phyloP scores from a whole-genome alignment of 2,797 vertebrate genomes.

The Morus bassanus region DNA sequence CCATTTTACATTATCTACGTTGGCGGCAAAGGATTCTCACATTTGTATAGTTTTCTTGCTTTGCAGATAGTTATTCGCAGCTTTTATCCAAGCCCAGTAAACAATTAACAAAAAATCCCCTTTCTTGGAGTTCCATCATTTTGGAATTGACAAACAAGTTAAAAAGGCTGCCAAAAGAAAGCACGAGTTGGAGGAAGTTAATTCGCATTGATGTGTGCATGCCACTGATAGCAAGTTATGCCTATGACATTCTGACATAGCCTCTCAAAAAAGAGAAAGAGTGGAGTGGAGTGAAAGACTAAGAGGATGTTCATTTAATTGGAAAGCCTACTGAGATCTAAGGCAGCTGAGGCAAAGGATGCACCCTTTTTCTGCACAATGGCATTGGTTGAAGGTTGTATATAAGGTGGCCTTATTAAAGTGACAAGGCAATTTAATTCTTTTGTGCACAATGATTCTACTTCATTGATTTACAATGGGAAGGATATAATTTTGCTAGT shows the following conservation, averaged over 20 bases:
- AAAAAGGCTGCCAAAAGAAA: conserved; percentile 47
- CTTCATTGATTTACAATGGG: conserved; percentile 90
- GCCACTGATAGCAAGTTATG: conserved; percentile 67
- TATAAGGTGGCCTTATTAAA: conserved; percentile 88
- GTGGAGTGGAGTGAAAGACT: conserved; percentile 65
- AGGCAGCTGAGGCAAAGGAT: conserved; percentile 72
- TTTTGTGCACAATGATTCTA: conserved; percentile 88
- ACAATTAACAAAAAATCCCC: background rate
- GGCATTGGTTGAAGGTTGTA: conserved; percentile 87
- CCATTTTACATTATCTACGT: conserved; percentile 41
- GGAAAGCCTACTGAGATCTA: conserved; percentile 77
- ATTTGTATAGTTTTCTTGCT: conserved; percentile 33
- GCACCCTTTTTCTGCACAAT: conserved; percentile 76
- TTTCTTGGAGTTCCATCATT: conserved; percentile 37
- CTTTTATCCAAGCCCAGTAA: conserved; percentile 32
- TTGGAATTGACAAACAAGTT: conserved; percentile 50
- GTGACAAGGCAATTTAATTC: conserved; percentile 88
- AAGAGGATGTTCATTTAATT: conserved; percentile 74
- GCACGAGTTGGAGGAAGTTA: conserved; percentile 55
- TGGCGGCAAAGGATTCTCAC: background rate
- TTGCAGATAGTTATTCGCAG: conserved; percentile 30
- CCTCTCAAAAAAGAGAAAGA: conserved; percentile 67
- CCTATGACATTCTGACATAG: conserved; percentile 69
- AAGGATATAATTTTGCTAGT: conserved; percentile 92
- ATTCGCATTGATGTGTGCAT: conserved; percentile 43